Percentiles rank a stretch among this genome's conserved stretches.
These are phyloP conservation scores for Drosophila orosa DNA, from an alignment of 1,140 invertebrate genomes.

Conservation along the genomic window DNA sequence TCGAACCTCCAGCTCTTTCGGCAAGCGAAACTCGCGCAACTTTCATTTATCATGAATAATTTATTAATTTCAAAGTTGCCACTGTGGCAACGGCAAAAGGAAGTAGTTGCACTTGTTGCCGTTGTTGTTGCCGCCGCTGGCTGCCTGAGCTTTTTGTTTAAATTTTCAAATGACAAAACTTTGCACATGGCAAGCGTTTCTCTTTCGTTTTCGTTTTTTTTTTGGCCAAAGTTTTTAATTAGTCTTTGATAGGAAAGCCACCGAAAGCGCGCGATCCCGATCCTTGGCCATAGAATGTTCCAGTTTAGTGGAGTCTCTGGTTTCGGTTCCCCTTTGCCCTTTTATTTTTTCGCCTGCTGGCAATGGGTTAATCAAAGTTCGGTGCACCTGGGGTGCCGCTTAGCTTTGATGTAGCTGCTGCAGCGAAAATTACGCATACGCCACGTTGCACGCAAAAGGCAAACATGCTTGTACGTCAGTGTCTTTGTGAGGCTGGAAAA, in stretches of 20 bases:
- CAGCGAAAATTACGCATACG: constrained; percentile 69
- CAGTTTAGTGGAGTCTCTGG: constrained; percentile 43
- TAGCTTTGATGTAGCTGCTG: constrained; percentile 23
- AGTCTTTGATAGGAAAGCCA: constrained; percentile 81
- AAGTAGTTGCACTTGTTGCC: constrained; percentile 50
- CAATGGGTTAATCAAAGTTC: constrained; percentile 71
- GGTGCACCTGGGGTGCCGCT: constrained; percentile 62
- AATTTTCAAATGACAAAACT: constrained; percentile 81
- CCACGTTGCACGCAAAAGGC: constrained; percentile 53
- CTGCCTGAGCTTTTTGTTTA: constrained; percentile 71
- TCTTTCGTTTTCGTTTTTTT: constrained; percentile 44
- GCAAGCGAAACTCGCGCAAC: constrained; percentile 37
- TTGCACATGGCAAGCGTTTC: constrained; percentile 55
- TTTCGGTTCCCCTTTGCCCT: neutral
- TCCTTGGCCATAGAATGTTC: constrained; percentile 11
- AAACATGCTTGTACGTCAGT: neutral
- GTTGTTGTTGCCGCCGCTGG: constrained; percentile 45
- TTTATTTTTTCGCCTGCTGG: neutral
- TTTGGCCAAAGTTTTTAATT: constrained; percentile 79
- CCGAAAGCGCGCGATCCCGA: constrained; percentile 17
- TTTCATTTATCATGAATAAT: constrained; percentile 72
- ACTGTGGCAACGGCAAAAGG: constrained; percentile 29
- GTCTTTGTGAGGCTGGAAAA: constrained; percentile 24
- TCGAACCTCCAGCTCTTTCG: too few species aligned
- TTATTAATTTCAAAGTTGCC: constrained; percentile 63